Evolutionary conservation across 2,888 invertebrate genomes (phyloP), one percentile per base, ranked within the genome.

Genomic region (Dioctria linearis): DNA sequence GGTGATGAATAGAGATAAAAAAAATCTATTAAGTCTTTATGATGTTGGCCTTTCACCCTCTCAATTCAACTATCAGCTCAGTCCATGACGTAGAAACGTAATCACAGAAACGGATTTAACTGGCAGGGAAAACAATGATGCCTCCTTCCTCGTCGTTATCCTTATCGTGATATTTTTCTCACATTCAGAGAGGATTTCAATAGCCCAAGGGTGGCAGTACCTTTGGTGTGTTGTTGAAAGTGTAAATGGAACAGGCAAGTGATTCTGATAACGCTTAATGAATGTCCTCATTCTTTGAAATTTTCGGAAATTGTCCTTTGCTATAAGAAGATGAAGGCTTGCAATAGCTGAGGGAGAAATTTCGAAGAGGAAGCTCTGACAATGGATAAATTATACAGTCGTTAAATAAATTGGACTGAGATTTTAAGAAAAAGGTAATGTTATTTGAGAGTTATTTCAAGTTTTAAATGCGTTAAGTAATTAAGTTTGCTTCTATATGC

Each of bases 51-150:
- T 25, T 67, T 46, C 13, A 66, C 66, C 43, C 67, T n/a, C 46
- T 11, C 39, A n/a, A 25, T 43, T 6, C 49, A 25, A 59, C 9
- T 67, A 42, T 65, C 25, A 25, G 25, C 46, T 46, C 51, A 51
- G 40, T 39, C 51, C 71, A 37, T 39, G 54, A 54, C 37, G 11
- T 71, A 4, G 40, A 71, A 71, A 67, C 67, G 67, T 81, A 81
- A 81, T 81, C 81, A 81, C 79, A 79, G 81, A 81, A 81, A 76
- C 57, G 80, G 80, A 80, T 80, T 81, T 79, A 81, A 81, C 73
- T 80, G 69, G 67, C 67, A 79, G 61, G 43, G 79, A 81, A 81
- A 81, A 81, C 81, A 81, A 81, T 80, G 75, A 76, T 51, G 54
- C 37, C 54, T 39, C 40, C 54, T 51, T 71, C 71, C 40, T 71